Evolutionary conservation across 1,140 invertebrate genomes (phyloP).

Genomic region (Bombus polaris): DNA sequence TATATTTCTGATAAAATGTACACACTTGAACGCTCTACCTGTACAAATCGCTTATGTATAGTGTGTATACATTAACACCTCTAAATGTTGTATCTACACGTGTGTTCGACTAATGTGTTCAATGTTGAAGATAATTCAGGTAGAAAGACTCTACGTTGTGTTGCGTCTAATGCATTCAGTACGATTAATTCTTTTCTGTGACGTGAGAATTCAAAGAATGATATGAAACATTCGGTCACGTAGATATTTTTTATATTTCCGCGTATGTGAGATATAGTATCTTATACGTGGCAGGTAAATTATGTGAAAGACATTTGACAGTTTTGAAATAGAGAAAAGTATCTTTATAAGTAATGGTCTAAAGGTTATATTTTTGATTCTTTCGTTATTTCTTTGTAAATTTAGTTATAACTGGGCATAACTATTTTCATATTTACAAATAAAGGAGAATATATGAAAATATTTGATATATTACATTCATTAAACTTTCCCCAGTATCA

Average conservation of each 20-base stretch:
- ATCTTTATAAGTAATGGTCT: neutral
- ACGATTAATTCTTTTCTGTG: neutral
- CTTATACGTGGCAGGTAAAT: constrained; percentile 8
- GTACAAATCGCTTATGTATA: constrained; percentile 7
- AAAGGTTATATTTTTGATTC: constrained; percentile 30
- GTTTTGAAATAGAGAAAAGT: neutral
- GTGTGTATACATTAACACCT: neutral
- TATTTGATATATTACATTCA: neutral
- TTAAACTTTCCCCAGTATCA: neutral
- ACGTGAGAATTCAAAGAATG: neutral
- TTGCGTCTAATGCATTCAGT: constrained; percentile 15
- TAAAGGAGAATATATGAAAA: neutral
- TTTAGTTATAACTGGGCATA: neutral
- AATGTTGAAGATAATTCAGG: constrained; percentile 21
- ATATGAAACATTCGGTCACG: neutral
- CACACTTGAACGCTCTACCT: constrained; percentile 1
- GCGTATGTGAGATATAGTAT: neutral
- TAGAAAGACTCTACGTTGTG: constrained; percentile 5
- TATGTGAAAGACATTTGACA: neutral
- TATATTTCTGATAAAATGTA: constrained; percentile 35
- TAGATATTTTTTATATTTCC: neutral
- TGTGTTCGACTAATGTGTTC: constrained; percentile 19
- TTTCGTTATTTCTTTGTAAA: constrained; percentile 1
- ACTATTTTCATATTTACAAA: neutral
- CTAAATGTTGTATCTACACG: constrained; percentile 37